Evolutionary conservation across 2,888 invertebrate genomes (phyloP), one percentile per base, ranked within the genome.

Genomic region (Pyrrhia umbra): DNA sequence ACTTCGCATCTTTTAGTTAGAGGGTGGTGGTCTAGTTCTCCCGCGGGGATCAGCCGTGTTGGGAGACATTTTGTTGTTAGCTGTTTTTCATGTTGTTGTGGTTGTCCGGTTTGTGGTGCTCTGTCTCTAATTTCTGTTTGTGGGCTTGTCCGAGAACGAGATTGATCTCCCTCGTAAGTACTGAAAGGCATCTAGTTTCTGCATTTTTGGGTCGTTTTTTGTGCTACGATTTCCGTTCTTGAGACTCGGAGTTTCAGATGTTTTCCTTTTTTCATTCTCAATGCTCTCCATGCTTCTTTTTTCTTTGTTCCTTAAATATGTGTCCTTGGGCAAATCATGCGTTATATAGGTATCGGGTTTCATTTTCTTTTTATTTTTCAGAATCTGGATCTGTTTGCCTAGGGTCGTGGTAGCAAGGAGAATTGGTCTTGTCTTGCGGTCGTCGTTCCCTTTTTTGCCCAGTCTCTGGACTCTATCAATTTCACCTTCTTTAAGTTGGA

Each of bases 301-400:
- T 27, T 30, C 1, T n/a, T 54, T 30, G 6, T 25, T 18, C 16
- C 9, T 50, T 13, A 15, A 6, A 9, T 21, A 21, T 8, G 21
- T 9, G 3, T 40, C 39, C 23, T 51, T 51, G 1, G 51, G 10
- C 6, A 39, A 6, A 39, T 51, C 49, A 9, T 49, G 30, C 2
- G 51, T 52, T 10, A 40, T 40, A 16, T 52, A 39, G 5, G 23
- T 40, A 13, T 16, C 21, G 1, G 23, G 10, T 25, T 15, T 40
- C 39, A 52, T 40, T 40, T 52, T 40, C 21, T 52, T 52, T 15
- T 52, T 52, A 9, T 52, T 52, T n/a, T 52, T 52, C 1, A 40
- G 6, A 3, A 25, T 16, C 25, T 52, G 13, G 4, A 40, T 50
- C 10, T 50, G 37, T 16, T 37, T 50, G 1, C 21, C n/a, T 2